These are phyloP conservation scores for Sphyrna mokarran DNA, from an alignment of 2,113 vertebrate species.

Conservation along the genomic window DNA sequence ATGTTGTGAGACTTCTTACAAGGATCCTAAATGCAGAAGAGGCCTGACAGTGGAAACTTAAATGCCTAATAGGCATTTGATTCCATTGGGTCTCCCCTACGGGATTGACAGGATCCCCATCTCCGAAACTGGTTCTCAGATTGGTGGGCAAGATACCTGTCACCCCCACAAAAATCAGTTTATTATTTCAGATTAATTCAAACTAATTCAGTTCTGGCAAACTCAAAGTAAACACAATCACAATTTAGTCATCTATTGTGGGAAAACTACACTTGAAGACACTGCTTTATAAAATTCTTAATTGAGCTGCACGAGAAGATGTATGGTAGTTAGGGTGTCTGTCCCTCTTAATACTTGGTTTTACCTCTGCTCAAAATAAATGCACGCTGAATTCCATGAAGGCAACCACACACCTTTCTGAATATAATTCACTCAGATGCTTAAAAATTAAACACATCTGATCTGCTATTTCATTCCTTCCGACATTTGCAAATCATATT, in stretches of 20 bases:
- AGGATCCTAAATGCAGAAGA: neutral
- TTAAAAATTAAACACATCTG: neutral
- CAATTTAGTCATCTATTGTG: neutral
- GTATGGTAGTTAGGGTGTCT: neutral
- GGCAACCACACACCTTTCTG: neutral
- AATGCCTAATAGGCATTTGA: neutral
- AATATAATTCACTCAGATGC: neutral
- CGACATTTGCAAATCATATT: conserved; percentile 28
- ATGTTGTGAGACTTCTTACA: too few species aligned
- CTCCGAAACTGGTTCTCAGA: too few species aligned
- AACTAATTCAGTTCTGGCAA: neutral
- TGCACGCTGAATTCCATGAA: neutral
- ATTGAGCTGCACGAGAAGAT: neutral
- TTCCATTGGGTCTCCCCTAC: neutral
- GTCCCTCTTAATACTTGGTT: conserved; percentile 8
- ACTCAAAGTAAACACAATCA: neutral
- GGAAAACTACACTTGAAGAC: neutral
- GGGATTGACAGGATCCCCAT: neutral
- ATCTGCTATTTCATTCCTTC: conserved; percentile 30
- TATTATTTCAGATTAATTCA: neutral
- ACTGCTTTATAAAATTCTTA: neutral
- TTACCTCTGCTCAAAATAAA: conserved; percentile 19
- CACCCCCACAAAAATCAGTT: neutral
- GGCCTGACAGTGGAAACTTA: neutral
- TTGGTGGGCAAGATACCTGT: too few species aligned